A percentile compares a stretch with the other conserved stretches of the same genome.
phyloP scores from a whole-genome alignment of 1,140 invertebrate genomes.

The Hesperophylax magnus region DNA sequence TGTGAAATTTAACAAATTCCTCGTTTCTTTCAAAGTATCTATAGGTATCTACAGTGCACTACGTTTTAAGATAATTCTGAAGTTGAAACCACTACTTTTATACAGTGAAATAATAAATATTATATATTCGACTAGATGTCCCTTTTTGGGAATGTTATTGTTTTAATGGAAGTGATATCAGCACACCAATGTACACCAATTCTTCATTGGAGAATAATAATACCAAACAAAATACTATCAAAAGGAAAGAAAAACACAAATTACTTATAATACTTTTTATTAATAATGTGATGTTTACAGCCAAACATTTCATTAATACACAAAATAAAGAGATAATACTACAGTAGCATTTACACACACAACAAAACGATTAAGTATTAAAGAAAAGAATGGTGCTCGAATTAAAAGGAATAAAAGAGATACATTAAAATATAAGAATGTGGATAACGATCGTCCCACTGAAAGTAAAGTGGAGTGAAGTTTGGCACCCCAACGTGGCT shows the following conservation, averaged over 20 bases:
- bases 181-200: background rate
- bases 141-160: no score
- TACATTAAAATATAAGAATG: no score
- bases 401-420: background rate
- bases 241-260: conserved; percentile 18
- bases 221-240: conserved; percentile 11
- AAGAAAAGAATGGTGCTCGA: conserved; percentile 4
- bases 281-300: conserved; percentile 24
- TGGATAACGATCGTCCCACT: no score
- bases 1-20: no score
- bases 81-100: background rate
- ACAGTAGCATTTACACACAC: conserved; percentile 28
- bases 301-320: conserved; percentile 29
- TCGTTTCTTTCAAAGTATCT: no score
- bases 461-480: no score
- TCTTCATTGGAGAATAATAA: background rate
- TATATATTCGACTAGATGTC: no score
- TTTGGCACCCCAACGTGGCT: no score
- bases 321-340: conserved; percentile 13
- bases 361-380: conserved; percentile 12
- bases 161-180: background rate
- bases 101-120: background rate
- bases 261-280: conserved; percentile 13
- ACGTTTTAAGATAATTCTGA: background rate
- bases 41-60: conserved; percentile 7